Base-by-base conservation (phyloP, 2,113 vertebrate genomes). In the Mormyrus iriodes region DNA sequence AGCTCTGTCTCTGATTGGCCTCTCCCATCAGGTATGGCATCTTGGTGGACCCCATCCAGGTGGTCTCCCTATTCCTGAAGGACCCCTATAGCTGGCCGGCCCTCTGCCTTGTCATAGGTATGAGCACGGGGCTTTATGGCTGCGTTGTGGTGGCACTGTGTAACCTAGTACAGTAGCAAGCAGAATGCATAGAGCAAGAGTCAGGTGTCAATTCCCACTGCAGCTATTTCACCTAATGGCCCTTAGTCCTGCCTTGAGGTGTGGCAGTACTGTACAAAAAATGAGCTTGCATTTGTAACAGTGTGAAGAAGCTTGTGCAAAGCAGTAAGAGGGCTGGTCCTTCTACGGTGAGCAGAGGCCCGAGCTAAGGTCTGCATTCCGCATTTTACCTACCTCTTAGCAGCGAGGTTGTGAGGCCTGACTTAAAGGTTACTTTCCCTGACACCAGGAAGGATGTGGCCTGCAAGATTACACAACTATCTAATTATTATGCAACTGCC, bases 1-100 rank as follows among this genome's bases (percentile, higher is more conserved):
- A 79, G 13, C 15, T 76, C 27, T 79, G 73, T 79, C 73, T 79
- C n/a, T 69, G n/a, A 69, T 79, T 1, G 31, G 35, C 73, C 73
- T 76, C 35, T 79, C 73, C 73, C 73, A 42, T 27, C 49, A 98
- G 97, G 93, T 98, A 98, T 17, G 97, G 97, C 19, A 97, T 98
- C 91, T 90, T 98, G 92, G 97, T 98, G 90, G 97, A 98, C 89
- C 97, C 97, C 1, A 98, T 98, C 92, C 97, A 98, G 93, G 96
- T 98, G 84, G 94, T 98, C 83, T 98, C 97, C 13, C 94, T 98
- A 85, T 98, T 98, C 92, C 89, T 98, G 85, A 97, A 97, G 93
- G 96, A 98, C 94, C 97, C 97, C 76, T 98, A 98, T 61, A 97
- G 97, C 93, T 98, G 97, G 97, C 97, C 97, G 0, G 95, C 97